Base-by-base conservation (phyloP, 2,797 vertebrate genomes). In the Psittacula derbiana region DNA sequence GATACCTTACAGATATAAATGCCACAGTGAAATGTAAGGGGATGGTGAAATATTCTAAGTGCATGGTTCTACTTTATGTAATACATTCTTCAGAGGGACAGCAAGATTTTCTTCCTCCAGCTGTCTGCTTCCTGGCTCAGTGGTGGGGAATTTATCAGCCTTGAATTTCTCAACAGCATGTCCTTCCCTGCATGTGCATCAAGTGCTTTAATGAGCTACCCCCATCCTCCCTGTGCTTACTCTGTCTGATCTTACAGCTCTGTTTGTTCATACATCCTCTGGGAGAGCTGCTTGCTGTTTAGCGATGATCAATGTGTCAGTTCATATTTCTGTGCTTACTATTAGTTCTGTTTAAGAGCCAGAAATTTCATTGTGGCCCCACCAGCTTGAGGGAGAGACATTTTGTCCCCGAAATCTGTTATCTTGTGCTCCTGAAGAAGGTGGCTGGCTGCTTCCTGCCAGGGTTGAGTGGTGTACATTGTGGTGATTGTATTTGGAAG, bases 61-160 rank as follows among this genome's bases (percentile, higher is more conserved):
- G 38, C 0, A 1, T 74, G 67, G 19, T 71, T 87, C n/a, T 57
- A 15, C 33, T 88, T 92, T 84, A 60, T 82, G 41, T 83, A 95
- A 86, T 86, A 66, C 23, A 52, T 81, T 86, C 73, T 88, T 84
- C 76, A 91, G 73, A 93, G 52, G 30, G 69, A 84, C 53, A 60
- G 66, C 58, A 57, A 2, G 91, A 46, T 94, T 94, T 95, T 94
- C 50, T 86, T 86, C 46, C 28, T 84, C 47, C 41, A 92, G 21
- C 55, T 30, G 18, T 92, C 25, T 1, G 2, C 55, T 92, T 88
- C 64, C 82, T 94, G 90, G 86, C 82, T 95, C 21, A 31, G 49
- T 40, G 44, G 30, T 94, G 80, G 64, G 90, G 82, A 90, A 93
- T 91, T 78, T 88, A 49, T 91, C 71, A 88, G 83, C 58, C 90